Percentiles rank a stretch among this genome's conserved stretches.
phyloP scores from a whole-genome alignment of 2,113 vertebrate species.

The Hypocryptadius cinnamomeus region DNA sequence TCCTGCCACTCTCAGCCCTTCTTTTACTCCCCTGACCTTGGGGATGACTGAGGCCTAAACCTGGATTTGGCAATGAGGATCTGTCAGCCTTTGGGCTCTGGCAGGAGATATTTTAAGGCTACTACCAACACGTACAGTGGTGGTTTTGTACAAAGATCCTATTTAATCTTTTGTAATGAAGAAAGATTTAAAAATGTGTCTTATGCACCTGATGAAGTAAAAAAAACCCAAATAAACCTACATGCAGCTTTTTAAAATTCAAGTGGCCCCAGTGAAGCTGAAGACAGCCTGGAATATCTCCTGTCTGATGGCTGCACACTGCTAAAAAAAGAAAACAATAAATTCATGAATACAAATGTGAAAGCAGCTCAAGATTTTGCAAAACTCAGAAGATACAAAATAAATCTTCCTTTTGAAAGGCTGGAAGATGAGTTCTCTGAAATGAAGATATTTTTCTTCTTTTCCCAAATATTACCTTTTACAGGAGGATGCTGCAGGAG shows the following conservation, averaged over 20 bases:
- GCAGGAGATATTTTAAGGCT: not conserved
- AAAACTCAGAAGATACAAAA: not conserved
- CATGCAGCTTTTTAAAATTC: not conserved
- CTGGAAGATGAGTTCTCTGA: not conserved
- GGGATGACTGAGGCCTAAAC: not conserved
- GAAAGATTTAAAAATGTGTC: not conserved
- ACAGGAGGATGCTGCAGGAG: not conserved
- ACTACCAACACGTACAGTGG: not conserved
- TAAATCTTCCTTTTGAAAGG: not conserved
- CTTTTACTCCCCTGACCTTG: not conserved
- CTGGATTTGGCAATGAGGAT: not conserved
- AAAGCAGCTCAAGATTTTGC: not conserved
- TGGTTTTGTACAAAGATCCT: not conserved
- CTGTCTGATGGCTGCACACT: not conserved
- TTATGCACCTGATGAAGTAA: not conserved
- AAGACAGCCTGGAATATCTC: not conserved
- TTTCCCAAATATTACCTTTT: not conserved
- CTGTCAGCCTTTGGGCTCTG: not conserved
- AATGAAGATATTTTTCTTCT: not conserved
- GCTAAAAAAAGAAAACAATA: not conserved
- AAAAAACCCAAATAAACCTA: not conserved
- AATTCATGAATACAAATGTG: not conserved
- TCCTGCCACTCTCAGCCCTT: not conserved
- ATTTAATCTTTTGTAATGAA: not conserved
- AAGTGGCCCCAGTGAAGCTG: not conserved